These are phyloP conservation scores for Botia kubotai DNA, from an alignment of 2,797 vertebrate genomes.

Conservation along the genomic window DNA sequence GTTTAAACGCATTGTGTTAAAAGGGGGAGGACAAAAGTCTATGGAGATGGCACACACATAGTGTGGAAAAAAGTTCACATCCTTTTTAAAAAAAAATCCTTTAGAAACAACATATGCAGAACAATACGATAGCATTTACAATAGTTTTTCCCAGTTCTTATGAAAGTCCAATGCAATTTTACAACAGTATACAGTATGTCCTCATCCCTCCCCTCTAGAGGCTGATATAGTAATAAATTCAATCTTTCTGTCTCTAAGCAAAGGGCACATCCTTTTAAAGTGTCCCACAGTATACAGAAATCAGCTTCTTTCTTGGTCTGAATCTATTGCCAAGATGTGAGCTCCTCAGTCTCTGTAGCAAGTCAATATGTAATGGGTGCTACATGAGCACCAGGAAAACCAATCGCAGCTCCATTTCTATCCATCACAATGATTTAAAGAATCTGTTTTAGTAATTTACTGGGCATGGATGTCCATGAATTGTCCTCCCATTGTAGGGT, in stretches of 20 bases:
- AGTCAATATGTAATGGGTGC: slow-evolving; percentile 83
- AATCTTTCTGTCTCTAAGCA: slow-evolving; percentile 65
- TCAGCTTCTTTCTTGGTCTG: slow-evolving; percentile 88
- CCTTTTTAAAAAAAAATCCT: slow-evolving; percentile 98
- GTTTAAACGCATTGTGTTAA: slow-evolving; percentile 87
- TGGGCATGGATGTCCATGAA: slow-evolving; percentile 88
- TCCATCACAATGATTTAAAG: slow-evolving; percentile 73
- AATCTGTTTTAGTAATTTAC: slow-evolving; percentile 83
- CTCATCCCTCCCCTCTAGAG: slow-evolving; percentile 86
- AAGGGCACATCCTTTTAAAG: slow-evolving; percentile 87
- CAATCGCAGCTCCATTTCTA: slow-evolving; percentile 68
- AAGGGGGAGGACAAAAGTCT: slow-evolving; percentile 89
- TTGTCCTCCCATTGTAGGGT: slow-evolving; percentile 86
- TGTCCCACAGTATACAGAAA: slow-evolving; percentile 88
- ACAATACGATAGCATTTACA: slow-evolving; percentile 99
- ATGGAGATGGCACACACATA: slow-evolving; percentile 96
- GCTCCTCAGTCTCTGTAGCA: slow-evolving; percentile 84
- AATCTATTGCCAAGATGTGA: slow-evolving; percentile 84
- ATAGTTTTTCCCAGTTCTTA: slow-evolving; percentile 98
- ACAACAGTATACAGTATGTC: slow-evolving; percentile 93
- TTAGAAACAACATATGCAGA: slow-evolving; percentile 99
- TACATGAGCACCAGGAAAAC: slow-evolving; percentile 75
- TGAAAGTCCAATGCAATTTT: slow-evolving; percentile 95
- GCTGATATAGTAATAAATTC: slow-evolving; percentile 84
- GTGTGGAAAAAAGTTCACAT: slow-evolving; percentile 99